These are phyloP conservation scores for Eupithecia pulchellata DNA, from an alignment of 2,888 invertebrate species.

Conservation along the genomic window DNA sequence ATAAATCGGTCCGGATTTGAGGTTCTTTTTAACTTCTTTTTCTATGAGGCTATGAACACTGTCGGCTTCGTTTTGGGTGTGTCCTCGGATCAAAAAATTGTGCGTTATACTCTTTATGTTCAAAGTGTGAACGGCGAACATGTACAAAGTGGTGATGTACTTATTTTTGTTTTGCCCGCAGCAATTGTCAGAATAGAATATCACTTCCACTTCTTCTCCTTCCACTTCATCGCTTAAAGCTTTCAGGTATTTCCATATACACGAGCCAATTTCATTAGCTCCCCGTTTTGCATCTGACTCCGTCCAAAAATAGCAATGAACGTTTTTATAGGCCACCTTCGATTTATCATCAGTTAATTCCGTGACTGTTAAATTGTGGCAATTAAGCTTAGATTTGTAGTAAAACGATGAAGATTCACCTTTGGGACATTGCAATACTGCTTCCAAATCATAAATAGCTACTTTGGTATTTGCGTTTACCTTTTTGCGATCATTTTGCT, in stretches of 20 bases:
- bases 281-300: conserved; percentile 52
- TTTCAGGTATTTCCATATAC: conserved; percentile 33
- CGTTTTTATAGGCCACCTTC: conserved; percentile 31
- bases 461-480: conserved; percentile 19
- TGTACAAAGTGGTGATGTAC: conserved; percentile 44
- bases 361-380: conserved; percentile 14
- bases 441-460: conserved; percentile 2
- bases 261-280: conserved; percentile 27
- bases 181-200: conserved; percentile 55
- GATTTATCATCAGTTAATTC: conserved; percentile 37
- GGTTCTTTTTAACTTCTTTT: no score
- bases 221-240: conserved; percentile 14
- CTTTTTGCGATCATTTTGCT: conserved; percentile 36
- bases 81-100: conserved; percentile 56
- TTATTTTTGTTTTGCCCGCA: conserved; percentile 53
- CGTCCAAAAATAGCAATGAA: conserved; percentile 51
- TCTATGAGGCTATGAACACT: conserved; percentile 31
- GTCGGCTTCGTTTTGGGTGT: conserved; percentile 57
- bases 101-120: conserved; percentile 51
- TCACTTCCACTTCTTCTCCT: conserved; percentile 34
- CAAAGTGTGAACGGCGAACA: conserved; percentile 40
- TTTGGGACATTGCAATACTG: background rate
- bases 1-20: conserved; percentile 32
- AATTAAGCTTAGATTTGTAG: conserved; percentile 7
- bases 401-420: background rate